Base-by-base conservation (phyloP, 2,888 invertebrate genomes). In the Ischnus inquisitorius region DNA sequence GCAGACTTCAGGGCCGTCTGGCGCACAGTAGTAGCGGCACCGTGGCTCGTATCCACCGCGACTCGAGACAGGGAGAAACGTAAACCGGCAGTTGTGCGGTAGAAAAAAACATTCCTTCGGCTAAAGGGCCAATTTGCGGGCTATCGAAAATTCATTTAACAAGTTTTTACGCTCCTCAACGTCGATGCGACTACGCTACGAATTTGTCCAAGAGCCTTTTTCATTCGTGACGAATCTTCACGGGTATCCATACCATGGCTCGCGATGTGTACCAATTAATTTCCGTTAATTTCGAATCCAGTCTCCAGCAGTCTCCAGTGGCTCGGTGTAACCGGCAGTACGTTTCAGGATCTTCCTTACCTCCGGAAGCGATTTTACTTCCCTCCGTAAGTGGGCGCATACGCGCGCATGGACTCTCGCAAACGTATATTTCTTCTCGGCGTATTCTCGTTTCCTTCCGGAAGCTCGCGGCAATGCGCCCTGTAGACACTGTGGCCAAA, bases 221-320 rank as follows among this genome's bases (percentile, higher is more conserved):
- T n/a, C 5, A 5, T 5, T n/a, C 12, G 1, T 3, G 57, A 2
- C 43, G 69, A 64, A 28, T 67, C 74, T 80, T 62, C 48, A 8
- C 6, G 8, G 34, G 8, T 34, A 34, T 34, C 8, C 34, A n/a
- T n/a, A n/a, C n/a, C n/a, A n/a, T n/a, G n/a, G n/a, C n/a, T n/a
- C n/a, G n/a, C n/a, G n/a, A n/a, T 89, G 89, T 88, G 89, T 90
- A 90, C 91, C 92, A 92, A 93, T 93, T 92, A 93, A 93, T 93
- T 92, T 91, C 89, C 92, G 92, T 91, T 91, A 92, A 92, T 92
- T 92, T 92, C 90, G 91, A 92, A 92, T 92, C 92, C 93, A 92
- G 90, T 92, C 92, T 91, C 91, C 88, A 90, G 89, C 80, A 60
- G 62, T 74, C 48, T 16, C n/a, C 6, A 4, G 39, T 19, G 34